Conservation (phyloP, 2,888 invertebrate genomes). For the Pterostichus madidus region DNA sequence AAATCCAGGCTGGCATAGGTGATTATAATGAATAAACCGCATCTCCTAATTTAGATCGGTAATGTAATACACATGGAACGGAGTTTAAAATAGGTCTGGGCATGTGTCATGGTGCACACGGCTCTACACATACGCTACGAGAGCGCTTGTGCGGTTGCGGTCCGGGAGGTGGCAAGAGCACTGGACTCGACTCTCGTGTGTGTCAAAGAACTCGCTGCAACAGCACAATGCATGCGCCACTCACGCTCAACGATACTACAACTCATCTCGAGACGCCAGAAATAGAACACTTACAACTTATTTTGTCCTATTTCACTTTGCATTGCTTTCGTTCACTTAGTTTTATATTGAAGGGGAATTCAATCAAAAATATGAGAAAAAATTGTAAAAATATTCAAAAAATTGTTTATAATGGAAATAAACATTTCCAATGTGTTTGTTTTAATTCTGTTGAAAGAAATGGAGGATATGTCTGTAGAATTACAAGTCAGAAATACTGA, state of each 20-base stretch:
- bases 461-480: conserved; percentile 64
- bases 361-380: conserved; percentile 15
- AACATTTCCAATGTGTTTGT: conserved; percentile 26
- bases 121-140: conserved; percentile 72
- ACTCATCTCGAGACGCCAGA: conserved; percentile 1
- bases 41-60: conserved; percentile 80
- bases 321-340: background rate
- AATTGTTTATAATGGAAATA: conserved; percentile 32
- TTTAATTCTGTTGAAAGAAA: conserved; percentile 55
- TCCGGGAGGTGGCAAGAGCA: conserved; percentile 6
- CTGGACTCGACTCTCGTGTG: conserved; percentile 44
- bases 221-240: conserved; percentile 15
- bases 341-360: background rate
- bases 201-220: conserved; percentile 57
- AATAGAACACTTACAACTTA: conserved; percentile 22
- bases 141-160: background rate
- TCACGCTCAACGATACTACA: background rate
- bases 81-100: conserved; percentile 80
- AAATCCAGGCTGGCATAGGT: conserved; percentile 62
- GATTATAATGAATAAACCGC: conserved; percentile 62
- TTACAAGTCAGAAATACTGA: conserved; percentile 59
- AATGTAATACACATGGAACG: conserved; percentile 80
- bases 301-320: background rate
- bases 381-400: conserved; percentile 12
- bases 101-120: conserved; percentile 79